Base-by-base conservation (phyloP, 1,140 invertebrate genomes). In the Teleogryllus occipitalis region DNA sequence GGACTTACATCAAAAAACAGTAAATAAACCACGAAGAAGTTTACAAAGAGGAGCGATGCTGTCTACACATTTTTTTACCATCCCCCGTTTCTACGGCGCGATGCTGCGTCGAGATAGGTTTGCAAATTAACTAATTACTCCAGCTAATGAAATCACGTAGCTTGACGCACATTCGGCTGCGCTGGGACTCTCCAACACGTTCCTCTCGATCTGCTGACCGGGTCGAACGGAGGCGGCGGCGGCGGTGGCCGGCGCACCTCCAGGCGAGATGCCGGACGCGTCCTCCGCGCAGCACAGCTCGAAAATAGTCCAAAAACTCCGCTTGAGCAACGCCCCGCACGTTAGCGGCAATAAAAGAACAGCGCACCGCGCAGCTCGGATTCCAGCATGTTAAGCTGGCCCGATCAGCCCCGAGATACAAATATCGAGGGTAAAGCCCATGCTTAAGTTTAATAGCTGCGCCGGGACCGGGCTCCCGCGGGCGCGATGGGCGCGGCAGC, bases 351-450 rank as follows among this genome's bases (percentile, higher is more conserved):
- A 65, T 65, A 65, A 65, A 65, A 65, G 54, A 65, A 65, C 54
- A 65, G 10, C 54, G 54, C 54, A 65, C 10, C 54, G 54, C 54
- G 54, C 54, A 10, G 54, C 54, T 10, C 18, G 54, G 54, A 65
- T 65, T 65, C 54, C 54, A 65, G 54, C 54, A 65, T 65, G 54
- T 65, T 65, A 65, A 65, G 54, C 54, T 65, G 54, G 54, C 18
- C 54, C 54, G 54, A 65, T 65, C 54, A 65, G 54, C 54, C 54
- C 18, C 54, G 54, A 65, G 54, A 65, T 65, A 65, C 54, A 65
- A 65, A 65, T 65, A 65, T 65, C 54, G 54, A 65, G 54, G 54
- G 54, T 65, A 65, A 65, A 65, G 54, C 54, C 54, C 54, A 65
- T 65, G 54, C 54, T 65, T 65, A 65, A 65, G 54, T 65, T 65